Evolutionary conservation across 2,888 invertebrate species (phyloP).

Genomic region (Hypolimnas misippus): DNA sequence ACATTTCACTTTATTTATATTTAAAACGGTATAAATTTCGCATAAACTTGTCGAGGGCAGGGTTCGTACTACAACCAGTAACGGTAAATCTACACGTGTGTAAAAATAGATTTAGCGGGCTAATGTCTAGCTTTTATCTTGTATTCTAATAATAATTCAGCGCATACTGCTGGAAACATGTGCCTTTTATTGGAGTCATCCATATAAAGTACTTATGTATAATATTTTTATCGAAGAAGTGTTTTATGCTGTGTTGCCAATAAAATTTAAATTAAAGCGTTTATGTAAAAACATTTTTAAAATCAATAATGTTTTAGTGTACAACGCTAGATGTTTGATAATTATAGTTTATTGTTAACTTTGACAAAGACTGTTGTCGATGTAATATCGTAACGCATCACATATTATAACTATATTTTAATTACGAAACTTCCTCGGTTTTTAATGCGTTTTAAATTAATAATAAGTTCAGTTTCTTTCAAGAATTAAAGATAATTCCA

Average conservation of each 20-base stretch:
- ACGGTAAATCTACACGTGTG: conserved; percentile 22
- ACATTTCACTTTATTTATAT: conserved; percentile 32
- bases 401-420: conserved; percentile 41
- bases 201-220: conserved; percentile 51
- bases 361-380: conserved; percentile 70
- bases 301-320: conserved; percentile 28
- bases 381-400: conserved; percentile 49
- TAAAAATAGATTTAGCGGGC: conserved; percentile 25
- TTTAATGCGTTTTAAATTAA: not conserved
- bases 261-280: conserved; percentile 39
- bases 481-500: conserved; percentile 2
- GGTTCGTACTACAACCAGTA: conserved; percentile 25
- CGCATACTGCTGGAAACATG: conserved; percentile 48
- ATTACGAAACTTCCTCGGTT: not conserved
- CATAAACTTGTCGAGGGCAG: conserved; percentile 24
- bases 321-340: conserved; percentile 23
- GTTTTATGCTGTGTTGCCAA: conserved; percentile 39
- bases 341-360: conserved; percentile 33
- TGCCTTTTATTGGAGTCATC: conserved; percentile 62
- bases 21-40: conserved; percentile 26
- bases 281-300: conserved; percentile 24
- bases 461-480: not conserved
- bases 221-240: conserved; percentile 36
- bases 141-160: conserved; percentile 27
- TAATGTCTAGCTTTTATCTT: conserved; percentile 30